These are phyloP conservation scores for Himalopsyche anomala DNA, from an alignment of 2,888 invertebrate species.

Conservation along the genomic window DNA sequence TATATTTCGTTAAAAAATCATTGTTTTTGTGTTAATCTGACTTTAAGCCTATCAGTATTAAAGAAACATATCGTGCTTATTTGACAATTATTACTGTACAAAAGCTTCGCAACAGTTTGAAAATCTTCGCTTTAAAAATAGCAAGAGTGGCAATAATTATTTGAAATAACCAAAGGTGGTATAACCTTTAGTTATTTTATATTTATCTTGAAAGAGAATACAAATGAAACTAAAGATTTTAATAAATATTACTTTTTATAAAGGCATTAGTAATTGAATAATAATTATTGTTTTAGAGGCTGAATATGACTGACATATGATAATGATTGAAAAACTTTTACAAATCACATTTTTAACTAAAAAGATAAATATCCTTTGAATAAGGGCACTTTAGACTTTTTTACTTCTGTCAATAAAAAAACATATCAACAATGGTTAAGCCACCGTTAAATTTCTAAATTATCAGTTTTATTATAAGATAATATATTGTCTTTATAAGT, in stretches of 20 bases:
- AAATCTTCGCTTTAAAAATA: not conserved
- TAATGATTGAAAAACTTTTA: not conserved
- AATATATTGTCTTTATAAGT: too few relatives aligned
- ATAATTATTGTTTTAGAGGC: constrained; percentile 20
- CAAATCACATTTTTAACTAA: not conserved
- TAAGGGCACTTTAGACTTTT: too few relatives aligned
- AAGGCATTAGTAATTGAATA: constrained; percentile 26
- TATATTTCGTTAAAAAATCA: constrained; percentile 22
- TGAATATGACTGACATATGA: not conserved
- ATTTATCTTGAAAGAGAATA: not conserved
- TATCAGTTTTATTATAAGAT: too few relatives aligned
- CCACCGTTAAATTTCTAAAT: too few relatives aligned
- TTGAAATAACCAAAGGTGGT: not conserved
- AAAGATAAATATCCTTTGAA: too few relatives aligned
- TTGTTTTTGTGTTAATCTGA: constrained; percentile 13
- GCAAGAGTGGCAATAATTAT: constrained; percentile 14
- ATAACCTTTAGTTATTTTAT: not conserved
- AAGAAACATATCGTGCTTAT: constrained; percentile 15
- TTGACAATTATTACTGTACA: not conserved
- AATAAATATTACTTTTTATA: constrained; percentile 6
- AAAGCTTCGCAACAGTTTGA: not conserved
- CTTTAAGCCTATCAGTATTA: not conserved
- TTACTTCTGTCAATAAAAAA: too few relatives aligned
- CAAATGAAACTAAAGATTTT: constrained; percentile 23
- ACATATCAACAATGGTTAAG: too few relatives aligned